Evolutionary conservation across 2,113 vertebrate genomes (phyloP), one percentile per base, ranked within the genome.

Genomic region (Lophius piscatorius): DNA sequence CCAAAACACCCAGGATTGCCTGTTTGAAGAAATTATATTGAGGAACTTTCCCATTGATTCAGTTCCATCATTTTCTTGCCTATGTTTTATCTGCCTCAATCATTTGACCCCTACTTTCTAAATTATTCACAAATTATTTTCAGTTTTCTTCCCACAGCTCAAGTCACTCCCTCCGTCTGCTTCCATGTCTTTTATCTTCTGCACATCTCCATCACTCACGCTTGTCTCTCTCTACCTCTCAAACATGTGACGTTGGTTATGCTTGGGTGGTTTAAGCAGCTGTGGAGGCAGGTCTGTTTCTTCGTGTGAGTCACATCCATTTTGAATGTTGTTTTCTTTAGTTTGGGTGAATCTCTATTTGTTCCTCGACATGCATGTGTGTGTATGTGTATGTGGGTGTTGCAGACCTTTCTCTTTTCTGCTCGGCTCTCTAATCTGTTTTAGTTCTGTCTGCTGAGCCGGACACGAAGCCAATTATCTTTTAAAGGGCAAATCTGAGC

Each of bases 401-500:
- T 48, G 72, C 52, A 81, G 76, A 67, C 64, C 76, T 76, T 71
- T 63, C 62, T 63, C 59, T 33, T 48, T 63, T 70, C 63, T 62
- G 45, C 58, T 23, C 47, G 20, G 48, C 68, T 56, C 80, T 74
- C 72, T 90, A 90, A 92, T 90, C 85, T 86, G 83, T 84, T 89
- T 90, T 87, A 81, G 83, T 83, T 88, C 82, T 83, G 87, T 88
- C 83, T 90, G 90, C 75, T 84, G 80, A 87, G 73, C 87, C 48
- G 81, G 84, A 90, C 88, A 85, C 65, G 36, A 85, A 89, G 83
- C 85, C 88, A 90, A 90, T 92, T 90, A 90, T 79, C 74, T 86
- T 86, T 80, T 82, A 88, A 90, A 90, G 87, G 87, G 84, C 88
- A 90, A 75, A 87, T 84, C 84, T 29, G 76, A 87, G 82, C 81